Evolutionary conservation across 1,140 invertebrate species (phyloP), one percentile per base, ranked within the genome.

Genomic region (Drosophila kanapiae): DNA sequence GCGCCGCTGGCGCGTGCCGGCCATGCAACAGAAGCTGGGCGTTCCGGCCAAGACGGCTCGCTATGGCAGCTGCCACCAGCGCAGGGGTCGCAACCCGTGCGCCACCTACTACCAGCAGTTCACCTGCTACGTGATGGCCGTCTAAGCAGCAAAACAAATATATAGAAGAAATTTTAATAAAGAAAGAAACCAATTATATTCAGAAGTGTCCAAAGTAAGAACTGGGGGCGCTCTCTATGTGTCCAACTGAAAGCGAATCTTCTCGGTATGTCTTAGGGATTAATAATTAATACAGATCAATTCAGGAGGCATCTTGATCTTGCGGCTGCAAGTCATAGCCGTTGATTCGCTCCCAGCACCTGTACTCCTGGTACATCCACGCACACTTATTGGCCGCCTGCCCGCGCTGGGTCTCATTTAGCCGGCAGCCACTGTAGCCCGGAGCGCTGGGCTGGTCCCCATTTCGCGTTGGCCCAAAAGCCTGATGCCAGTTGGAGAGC

Each of bases 301-400:
- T 4, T 72, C 35, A 74, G 31, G 42, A 37, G 10, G 42, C 29
- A 5, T 43, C 64, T 3, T 31, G 33, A 0, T 18, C 35, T n/a
- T 63, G 71, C 8, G 18, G 54, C 10, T 18, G 43, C 3, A 68
- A 42, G 6, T 49, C 10, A 27, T 90, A 76, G 0, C 82, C 86
- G 49, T 90, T 88, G 13, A 76, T 63, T 4, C 60, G 78, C 45
- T 92, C 91, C 91, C 90, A 90, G 67, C 91, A 92, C 7, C 71
- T 72, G 75, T 92, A 92, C 67, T 92, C 91, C 10, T 83, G 65
- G 45, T 92, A 92, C 91, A 92, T 92, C 91, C 91, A 92, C 8
- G 71, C 67, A 29, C 91, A 92, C 43, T 81, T 80, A 57, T 49
- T 71, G 13, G 45, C 0, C 23, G 75, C 60, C n/a, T 35, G 37